Evolutionary conservation across 2,797 vertebrate genomes (phyloP), one percentile per base, ranked within the genome.

Genomic region (Artibeus jamaicensis): DNA sequence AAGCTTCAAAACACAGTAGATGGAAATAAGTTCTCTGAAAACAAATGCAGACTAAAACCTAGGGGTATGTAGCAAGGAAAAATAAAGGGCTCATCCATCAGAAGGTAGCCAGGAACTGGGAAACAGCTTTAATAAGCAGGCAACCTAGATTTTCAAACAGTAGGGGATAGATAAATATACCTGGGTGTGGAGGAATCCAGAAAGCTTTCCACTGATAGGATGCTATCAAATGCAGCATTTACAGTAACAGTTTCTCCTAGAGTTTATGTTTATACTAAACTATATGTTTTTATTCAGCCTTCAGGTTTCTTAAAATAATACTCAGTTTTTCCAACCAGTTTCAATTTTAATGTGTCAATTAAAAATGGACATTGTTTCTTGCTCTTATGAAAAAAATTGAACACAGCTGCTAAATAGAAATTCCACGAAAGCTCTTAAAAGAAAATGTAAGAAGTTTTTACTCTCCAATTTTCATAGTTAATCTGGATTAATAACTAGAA

Each of bases 401-500:
- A 37, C 44, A 29, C 0, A 19, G 14, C 5, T 48, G 91, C 29
- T 67, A 14, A 81, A 44, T 29, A 89, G 34, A 34, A 93, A 95
- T 85, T 88, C 16, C 5, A 16, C 26, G 34, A 77, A 93, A 78
- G 3, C 6, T 81, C 55, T 42, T 48, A 10, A 86, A 83, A 74
- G 8, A 50, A 84, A 96, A 50, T 34, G 14, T 39, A 71, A 81
- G 39, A 42, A 11, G 59, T 44, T 70, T 86, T 68, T 70, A 62
- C 50, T 92, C 26, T 92, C 18, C 26, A 67, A 7, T 95, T 84
- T 95, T 93, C 65, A 89, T 90, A 92, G 42, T 79, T 96, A 82
- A 84, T 67, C 68, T 81, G 70, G 16, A 92, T 95, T 96, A 94
- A 91, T 92, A 85, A 78, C 37, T 81, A 62, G 59, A 89, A 96